These are phyloP conservation scores for Zelleria hepariella DNA, from an alignment of 2,888 invertebrate species.

Conservation along the genomic window DNA sequence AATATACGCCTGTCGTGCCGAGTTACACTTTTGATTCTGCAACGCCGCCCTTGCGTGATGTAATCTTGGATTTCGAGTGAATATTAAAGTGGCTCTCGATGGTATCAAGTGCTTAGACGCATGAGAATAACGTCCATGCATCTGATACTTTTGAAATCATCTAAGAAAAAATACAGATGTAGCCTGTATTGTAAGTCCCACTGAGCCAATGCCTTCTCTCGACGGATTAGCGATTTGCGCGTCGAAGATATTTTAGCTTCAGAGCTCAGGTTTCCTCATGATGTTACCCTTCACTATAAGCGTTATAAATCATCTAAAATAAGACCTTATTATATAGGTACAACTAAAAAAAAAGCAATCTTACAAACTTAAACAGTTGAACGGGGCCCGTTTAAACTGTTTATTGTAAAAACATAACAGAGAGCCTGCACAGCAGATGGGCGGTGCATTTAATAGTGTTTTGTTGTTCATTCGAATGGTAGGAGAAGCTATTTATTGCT, in stretches of 20 bases:
- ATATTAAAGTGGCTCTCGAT: background rate
- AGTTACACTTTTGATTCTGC: background rate
- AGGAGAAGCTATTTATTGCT: background rate
- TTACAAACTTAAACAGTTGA: too few relatives aligned
- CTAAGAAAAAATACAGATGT: too few relatives aligned
- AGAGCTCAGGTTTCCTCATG: too few relatives aligned
- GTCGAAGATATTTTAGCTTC: too few relatives aligned
- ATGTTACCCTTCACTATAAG: too few relatives aligned
- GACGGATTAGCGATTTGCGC: too few relatives aligned
- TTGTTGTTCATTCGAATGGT: background rate
- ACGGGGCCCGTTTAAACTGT: too few relatives aligned
- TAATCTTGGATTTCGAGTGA: background rate
- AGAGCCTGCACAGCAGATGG: background rate
- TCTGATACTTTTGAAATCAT: background rate
- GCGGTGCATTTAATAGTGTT: background rate
- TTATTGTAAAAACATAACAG: background rate
- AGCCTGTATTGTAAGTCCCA: too few relatives aligned
- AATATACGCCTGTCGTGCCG: background rate
- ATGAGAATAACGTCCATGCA: background rate
- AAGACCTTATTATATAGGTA: too few relatives aligned
- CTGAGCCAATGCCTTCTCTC: too few relatives aligned
- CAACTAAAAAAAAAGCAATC: too few relatives aligned
- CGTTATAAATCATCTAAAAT: too few relatives aligned
- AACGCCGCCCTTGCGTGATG: background rate
- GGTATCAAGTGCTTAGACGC: background rate